Evolutionary conservation across 2,888 invertebrate species (phyloP).

Genomic region (Eilema griseolum): DNA sequence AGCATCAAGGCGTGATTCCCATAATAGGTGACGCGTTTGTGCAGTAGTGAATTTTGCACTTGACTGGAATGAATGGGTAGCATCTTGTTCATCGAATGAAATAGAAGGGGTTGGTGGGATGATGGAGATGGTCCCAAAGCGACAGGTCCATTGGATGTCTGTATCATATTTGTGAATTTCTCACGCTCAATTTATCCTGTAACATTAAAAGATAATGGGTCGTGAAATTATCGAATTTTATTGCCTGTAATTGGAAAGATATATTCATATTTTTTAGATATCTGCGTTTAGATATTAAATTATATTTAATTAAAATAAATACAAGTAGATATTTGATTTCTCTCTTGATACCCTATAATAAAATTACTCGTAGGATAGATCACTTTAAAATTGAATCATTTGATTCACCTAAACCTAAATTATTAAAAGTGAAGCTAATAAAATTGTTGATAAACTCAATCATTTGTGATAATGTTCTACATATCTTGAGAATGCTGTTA

Average conservation of each 20-base stretch:
- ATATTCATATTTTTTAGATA: neutral
- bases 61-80: constrained; percentile 76
- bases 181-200: constrained; percentile 69
- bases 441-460: no score
- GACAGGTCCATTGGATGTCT: constrained; percentile 54
- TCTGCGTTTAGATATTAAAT: neutral
- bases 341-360: neutral
- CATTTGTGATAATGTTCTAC: no score
- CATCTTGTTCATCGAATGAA: constrained; percentile 72
- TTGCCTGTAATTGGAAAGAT: neutral
- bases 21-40: constrained; percentile 80
- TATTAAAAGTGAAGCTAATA: no score
- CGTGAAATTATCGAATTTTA: constrained; percentile 53
- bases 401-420: neutral
- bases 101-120: constrained; percentile 50
- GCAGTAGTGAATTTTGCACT: constrained; percentile 82
- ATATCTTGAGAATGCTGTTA: neutral
- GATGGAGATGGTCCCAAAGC: constrained; percentile 48
- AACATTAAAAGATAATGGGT: constrained; percentile 62
- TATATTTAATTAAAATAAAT: neutral
- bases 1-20: constrained; percentile 78
- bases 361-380: neutral
- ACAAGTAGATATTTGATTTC: neutral
- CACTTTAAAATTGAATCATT: neutral
- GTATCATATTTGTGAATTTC: constrained; percentile 63